These are phyloP conservation scores for Drosophila vallismaia DNA, from an alignment of 2,888 invertebrate species.

Conservation along the genomic window DNA sequence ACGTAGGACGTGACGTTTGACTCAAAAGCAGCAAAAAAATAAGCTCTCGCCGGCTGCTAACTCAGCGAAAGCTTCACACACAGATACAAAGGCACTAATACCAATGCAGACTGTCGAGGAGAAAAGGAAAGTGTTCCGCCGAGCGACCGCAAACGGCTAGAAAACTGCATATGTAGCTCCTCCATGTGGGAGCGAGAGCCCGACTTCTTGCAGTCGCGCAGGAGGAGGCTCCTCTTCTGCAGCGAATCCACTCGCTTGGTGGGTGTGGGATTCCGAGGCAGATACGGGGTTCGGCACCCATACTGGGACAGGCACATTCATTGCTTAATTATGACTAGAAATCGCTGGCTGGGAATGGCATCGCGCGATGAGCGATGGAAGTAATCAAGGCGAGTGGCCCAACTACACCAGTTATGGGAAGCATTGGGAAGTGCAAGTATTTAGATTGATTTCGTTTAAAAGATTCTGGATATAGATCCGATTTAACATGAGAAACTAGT, in stretches of 20 bases:
- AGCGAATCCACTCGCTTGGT: conserved; percentile 16
- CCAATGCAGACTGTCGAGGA: conserved; percentile 3
- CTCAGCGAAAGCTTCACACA: conserved; percentile 32
- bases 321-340: conserved; percentile 40
- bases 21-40: conserved; percentile 18
- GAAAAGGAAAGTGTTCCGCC: conserved; percentile 70
- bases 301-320: conserved; percentile 21
- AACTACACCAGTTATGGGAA: conserved; percentile 58
- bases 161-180: conserved; percentile 44
- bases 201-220: conserved; percentile 29
- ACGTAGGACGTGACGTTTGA: conserved; percentile 4
- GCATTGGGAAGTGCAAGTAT: conserved; percentile 35
- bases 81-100: not conserved
- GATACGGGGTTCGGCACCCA: conserved; percentile 8
- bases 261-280: not conserved
- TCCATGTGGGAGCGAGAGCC: conserved; percentile 35
- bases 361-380: conserved; percentile 22
- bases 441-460: conserved; percentile 13
- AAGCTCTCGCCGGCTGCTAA: conserved; percentile 52
- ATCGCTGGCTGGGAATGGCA: conserved; percentile 12
- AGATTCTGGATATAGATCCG: conserved; percentile 3
- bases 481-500: not conserved
- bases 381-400: conserved; percentile 57
- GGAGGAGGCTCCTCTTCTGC: conserved; percentile 7
- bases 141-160: conserved; percentile 43